Conservation (phyloP, 1,140 invertebrate species). For the Drosophila trapezifrons region DNA sequence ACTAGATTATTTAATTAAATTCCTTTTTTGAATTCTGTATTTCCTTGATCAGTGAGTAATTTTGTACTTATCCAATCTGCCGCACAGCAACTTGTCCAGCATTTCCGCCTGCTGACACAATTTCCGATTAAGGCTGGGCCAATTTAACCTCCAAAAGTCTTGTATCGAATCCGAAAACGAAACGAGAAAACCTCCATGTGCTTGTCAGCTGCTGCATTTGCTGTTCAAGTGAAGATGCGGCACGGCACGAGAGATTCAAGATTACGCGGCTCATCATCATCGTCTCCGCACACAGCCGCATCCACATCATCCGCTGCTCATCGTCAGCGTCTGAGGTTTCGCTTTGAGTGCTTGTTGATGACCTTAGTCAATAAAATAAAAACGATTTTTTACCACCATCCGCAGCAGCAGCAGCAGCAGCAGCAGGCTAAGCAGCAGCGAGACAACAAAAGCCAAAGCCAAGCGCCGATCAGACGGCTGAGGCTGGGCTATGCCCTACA, state of each 20-base stretch:
- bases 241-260: conserved; percentile 65
- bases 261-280: conserved; percentile 49
- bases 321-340: conserved; percentile 21
- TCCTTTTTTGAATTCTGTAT: not conserved
- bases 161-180: conserved; percentile 23
- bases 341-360: conserved; percentile 58
- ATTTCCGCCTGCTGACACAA: conserved; percentile 59
- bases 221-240: conserved; percentile 66
- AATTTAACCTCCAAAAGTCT: conserved; percentile 54
- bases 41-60: conserved; percentile 6
- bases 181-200: conserved; percentile 37
- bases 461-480: conserved; percentile 22
- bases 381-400: conserved; percentile 55
- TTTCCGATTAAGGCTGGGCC: conserved; percentile 58
- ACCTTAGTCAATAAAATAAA: conserved; percentile 81
- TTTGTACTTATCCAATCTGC: conserved; percentile 10
- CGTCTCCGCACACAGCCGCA: conserved; percentile 11
- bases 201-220: conserved; percentile 51
- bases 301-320: conserved; percentile 17
- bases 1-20: not conserved
- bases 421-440: conserved; percentile 8
- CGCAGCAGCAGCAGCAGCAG: conserved; percentile 1
- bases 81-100: conserved; percentile 12
- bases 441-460: conserved; percentile 49
- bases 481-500: conserved; percentile 42